A percentile compares a stretch with the other conserved stretches of the same genome.
Conservation (phyloP, 1,140 invertebrate species). For the Pseudomyrmex gracilis region DNA sequence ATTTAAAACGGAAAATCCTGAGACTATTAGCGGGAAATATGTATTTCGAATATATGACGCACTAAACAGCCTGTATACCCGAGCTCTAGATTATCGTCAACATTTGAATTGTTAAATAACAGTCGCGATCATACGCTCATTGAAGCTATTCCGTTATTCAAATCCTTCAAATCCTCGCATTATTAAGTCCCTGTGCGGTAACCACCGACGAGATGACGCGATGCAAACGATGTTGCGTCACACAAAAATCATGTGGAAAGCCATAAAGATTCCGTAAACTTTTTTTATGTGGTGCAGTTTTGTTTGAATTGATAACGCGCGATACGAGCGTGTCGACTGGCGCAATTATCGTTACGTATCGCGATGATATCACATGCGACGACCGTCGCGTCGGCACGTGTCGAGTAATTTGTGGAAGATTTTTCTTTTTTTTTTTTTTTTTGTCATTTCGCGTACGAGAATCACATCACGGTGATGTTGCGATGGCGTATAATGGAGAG, state of each 20-base stretch:
- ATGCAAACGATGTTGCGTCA: conserved; percentile 24
- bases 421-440: not conserved
- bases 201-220: not conserved
- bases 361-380: not conserved
- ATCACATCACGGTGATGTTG: not conserved
- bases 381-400: not conserved
- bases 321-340: conserved; percentile 20
- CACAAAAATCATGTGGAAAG: conserved; percentile 40
- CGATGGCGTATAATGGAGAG: not conserved
- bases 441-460: conserved; percentile 2
- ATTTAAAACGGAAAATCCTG: not conserved
- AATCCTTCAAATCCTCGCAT: not conserved
- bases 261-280: conserved; percentile 16
- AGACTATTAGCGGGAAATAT: conserved; percentile 1
- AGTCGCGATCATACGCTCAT: not conserved
- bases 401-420: not conserved
- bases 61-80: not conserved
- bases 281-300: conserved; percentile 23
- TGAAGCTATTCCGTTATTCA: no score
- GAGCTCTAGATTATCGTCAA: conserved; percentile 14
- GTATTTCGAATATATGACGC: conserved; percentile 10
- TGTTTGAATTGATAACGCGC: conserved; percentile 19
- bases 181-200: not conserved
- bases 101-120: conserved; percentile 14
- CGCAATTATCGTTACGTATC: conserved; percentile 44